phyloP scores from a whole-genome alignment of 2,888 invertebrate genomes.

The Cataglyphis altisquamis region DNA sequence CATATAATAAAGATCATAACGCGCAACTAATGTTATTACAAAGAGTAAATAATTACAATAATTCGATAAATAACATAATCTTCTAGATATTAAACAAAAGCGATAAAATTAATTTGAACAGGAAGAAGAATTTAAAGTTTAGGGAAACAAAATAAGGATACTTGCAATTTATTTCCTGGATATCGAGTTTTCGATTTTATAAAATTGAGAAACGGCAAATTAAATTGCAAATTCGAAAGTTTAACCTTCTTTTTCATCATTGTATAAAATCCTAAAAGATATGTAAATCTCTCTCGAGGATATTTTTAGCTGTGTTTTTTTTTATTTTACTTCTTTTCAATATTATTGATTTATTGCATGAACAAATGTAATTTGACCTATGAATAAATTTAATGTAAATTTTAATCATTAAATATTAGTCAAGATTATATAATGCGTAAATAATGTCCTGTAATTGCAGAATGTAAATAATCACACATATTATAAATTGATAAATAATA shows the following conservation, averaged over 20 bases:
- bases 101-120: background rate
- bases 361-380: background rate
- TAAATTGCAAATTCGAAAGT: conserved; percentile 14
- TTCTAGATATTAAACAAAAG: conserved; percentile 7
- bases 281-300: background rate
- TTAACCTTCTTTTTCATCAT: background rate
- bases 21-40: conserved; percentile 6
- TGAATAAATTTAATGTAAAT: conserved; percentile 9
- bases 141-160: background rate
- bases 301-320: background rate
- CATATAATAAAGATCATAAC: conserved; percentile 1
- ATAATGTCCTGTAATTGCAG: background rate
- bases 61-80: conserved; percentile 24
- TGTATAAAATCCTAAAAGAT: background rate
- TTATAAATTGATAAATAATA: conserved; percentile 16
- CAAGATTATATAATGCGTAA: conserved; percentile 22
- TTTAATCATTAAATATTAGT: conserved; percentile 30
- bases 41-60: conserved; percentile 25
- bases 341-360: background rate
- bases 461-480: conserved; percentile 28
- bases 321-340: background rate
- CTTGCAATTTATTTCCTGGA: conserved; percentile 2
- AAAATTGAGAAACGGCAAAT: conserved; percentile 7
- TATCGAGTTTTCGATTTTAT: background rate
- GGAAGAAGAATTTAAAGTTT: conserved; percentile 12